A percentile compares a stretch with the other conserved stretches of the same genome.
Evolutionary conservation across 2,113 vertebrate genomes (phyloP).

Genomic region (Numida meleagris): DNA sequence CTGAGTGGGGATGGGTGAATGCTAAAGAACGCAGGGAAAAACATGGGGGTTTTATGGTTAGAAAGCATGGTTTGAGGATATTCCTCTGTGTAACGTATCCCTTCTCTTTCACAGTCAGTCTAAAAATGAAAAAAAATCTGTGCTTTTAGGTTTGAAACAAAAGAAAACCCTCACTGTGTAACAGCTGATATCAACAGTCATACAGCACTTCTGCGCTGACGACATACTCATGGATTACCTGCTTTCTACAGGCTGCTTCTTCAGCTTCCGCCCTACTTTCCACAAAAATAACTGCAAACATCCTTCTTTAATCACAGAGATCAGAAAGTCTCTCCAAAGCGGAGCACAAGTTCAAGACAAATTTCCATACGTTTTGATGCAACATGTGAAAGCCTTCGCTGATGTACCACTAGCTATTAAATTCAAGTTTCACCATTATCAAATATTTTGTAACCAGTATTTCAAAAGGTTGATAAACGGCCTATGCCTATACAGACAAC

Average conservation of each 20-base stretch:
- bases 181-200: not conserved
- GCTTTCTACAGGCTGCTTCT: not conserved
- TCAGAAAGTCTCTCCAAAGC: not conserved
- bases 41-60: not conserved
- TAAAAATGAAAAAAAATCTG: not conserved
- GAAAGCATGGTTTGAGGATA: not conserved
- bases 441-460: not conserved
- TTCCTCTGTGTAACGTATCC: not conserved
- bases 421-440: not conserved
- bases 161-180: not conserved
- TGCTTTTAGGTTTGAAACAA: not conserved
- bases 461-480: not conserved
- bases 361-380: not conserved
- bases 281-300: not conserved
- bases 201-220: not conserved
- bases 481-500: not conserved
- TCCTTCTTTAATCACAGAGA: not conserved
- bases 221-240: not conserved
- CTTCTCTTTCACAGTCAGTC: not conserved
- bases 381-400: not conserved
- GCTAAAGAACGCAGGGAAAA: not conserved
- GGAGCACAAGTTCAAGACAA: not conserved
- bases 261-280: not conserved
- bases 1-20: not conserved
- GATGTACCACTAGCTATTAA: not conserved